Evolutionary conservation across 53 echinoderm and acorn worm genomes (phyloP).

Genomic region (Astropecten irregularis): DNA sequence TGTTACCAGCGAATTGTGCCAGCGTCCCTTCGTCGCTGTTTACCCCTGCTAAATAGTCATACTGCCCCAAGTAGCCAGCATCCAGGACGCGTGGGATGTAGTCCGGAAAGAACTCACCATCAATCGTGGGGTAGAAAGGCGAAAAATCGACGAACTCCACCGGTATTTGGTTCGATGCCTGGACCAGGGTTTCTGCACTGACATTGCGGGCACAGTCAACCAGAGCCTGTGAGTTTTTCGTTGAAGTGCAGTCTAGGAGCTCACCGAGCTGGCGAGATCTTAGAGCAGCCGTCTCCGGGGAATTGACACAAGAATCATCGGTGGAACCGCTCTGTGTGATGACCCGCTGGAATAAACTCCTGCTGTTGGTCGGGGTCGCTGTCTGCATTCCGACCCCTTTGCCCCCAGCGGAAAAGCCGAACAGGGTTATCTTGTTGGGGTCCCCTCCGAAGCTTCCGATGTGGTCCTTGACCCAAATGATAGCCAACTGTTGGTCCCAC

Average conservation of each 20-base stretch:
- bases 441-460: conserved; percentile 68
- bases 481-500: conserved; percentile 48
- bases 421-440: conserved; percentile 52
- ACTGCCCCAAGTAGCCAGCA: conserved; percentile 1
- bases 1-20: background rate
- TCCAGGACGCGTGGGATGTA: background rate
- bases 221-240: background rate
- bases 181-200: background rate
- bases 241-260: background rate
- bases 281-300: conserved; percentile 5
- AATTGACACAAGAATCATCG: background rate
- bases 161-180: background rate
- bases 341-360: conserved; percentile 11
- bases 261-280: conserved; percentile 5
- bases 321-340: conserved; percentile 17
- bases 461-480: conserved; percentile 57
- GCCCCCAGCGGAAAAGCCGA: conserved; percentile 45
- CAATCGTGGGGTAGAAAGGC: conserved; percentile 6
- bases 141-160: conserved; percentile 24
- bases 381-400: background rate
- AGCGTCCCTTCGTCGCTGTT: conserved; percentile 26
- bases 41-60: conserved; percentile 22
- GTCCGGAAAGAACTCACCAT: conserved; percentile 25
- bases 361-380: background rate
- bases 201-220: background rate